Evolutionary conservation across 2,888 invertebrate species (phyloP).

Genomic region (Teleiodes luculella): DNA sequence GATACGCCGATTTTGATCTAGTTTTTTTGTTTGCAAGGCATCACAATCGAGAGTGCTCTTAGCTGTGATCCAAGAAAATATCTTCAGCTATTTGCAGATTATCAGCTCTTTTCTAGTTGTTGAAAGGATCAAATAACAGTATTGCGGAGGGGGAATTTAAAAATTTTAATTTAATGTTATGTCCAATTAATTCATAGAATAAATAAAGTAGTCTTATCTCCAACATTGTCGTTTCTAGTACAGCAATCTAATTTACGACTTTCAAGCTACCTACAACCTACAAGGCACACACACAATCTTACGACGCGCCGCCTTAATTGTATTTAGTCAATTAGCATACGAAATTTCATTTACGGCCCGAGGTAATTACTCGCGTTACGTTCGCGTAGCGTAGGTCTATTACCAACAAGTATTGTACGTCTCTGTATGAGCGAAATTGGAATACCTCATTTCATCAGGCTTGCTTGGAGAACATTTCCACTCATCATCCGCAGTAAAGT

Average conservation of each 20-base stretch:
- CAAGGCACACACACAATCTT: conserved; percentile 56
- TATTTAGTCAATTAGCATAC: conserved; percentile 63
- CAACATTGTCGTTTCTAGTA: conserved; percentile 1
- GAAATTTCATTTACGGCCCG: conserved; percentile 59
- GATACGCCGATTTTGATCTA: too few species aligned
- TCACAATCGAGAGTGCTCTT: too few species aligned
- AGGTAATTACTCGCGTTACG: conserved; percentile 57
- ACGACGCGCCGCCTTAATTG: conserved; percentile 63
- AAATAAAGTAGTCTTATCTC: not conserved
- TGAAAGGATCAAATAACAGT: too few species aligned
- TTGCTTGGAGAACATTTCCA: not conserved
- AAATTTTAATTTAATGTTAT: too few species aligned
- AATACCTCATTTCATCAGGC: not conserved
- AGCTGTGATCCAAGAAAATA: too few species aligned
- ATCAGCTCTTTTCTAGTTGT: too few species aligned
- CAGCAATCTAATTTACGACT: not conserved
- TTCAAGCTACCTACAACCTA: conserved; percentile 18
- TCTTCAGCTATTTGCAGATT: too few species aligned
- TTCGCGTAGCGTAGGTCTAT: conserved; percentile 31
- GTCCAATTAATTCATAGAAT: too few species aligned
- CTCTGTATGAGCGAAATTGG: not conserved
- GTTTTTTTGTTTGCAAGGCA: too few species aligned
- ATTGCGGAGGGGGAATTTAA: too few species aligned
- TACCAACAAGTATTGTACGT: conserved; percentile 20
- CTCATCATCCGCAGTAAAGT: too few species aligned